These are phyloP conservation scores for Elgaria multicarinata DNA, from an alignment of 2,113 vertebrate genomes.

Conservation along the genomic window DNA sequence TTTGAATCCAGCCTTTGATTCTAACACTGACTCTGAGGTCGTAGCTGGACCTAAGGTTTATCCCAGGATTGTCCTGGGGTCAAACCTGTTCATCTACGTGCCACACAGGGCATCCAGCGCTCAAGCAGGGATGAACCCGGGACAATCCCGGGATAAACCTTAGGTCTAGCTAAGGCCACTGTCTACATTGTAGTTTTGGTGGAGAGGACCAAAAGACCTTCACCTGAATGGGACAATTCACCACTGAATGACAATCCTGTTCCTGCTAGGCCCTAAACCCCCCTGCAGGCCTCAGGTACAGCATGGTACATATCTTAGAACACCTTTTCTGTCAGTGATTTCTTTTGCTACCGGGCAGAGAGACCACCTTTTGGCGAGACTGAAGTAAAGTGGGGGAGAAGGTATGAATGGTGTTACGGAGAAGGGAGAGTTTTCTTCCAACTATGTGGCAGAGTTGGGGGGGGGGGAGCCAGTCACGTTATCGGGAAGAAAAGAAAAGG, in stretches of 20 bases:
- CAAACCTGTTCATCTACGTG: no score
- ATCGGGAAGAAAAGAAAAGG: conserved; percentile 15
- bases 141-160: no score
- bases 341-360: no score
- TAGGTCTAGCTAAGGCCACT: no score
- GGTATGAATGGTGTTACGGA: conserved; percentile 26
- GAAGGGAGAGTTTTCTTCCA: conserved; percentile 36
- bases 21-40: no score
- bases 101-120: no score
- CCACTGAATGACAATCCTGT: neutral
- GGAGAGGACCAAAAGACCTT: neutral
- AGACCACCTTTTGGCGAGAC: neutral
- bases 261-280: neutral
- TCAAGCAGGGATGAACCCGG: no score
- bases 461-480: neutral
- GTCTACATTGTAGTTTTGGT: no score
- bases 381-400: fast-evolving
- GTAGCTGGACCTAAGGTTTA: no score
- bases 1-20: no score
- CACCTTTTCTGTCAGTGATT: neutral
- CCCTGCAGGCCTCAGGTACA: no score
- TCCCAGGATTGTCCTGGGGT: no score
- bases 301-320: neutral
- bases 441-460: conserved; percentile 28
- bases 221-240: neutral